Conservation (phyloP, 2,113 vertebrate genomes). For the Nanorana parkeri region DNA sequence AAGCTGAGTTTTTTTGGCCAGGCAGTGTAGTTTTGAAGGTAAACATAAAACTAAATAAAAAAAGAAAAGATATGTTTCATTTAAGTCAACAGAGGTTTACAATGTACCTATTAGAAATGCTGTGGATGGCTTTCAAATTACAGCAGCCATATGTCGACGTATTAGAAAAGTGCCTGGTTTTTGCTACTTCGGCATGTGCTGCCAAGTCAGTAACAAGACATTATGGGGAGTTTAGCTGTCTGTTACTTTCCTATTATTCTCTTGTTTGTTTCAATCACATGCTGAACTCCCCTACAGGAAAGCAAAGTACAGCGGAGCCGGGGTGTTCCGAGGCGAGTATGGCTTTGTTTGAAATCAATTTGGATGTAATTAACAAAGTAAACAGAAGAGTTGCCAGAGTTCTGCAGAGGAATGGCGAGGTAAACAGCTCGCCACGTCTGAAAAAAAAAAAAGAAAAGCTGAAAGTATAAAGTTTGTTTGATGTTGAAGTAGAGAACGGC, state of each 20-base stretch:
- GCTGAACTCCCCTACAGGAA: not conserved
- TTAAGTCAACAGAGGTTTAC: not conserved
- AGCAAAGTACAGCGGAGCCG: not conserved
- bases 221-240: not conserved
- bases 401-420: conserved; percentile 1
- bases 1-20: too few relatives aligned
- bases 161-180: not conserved
- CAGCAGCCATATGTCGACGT: not conserved
- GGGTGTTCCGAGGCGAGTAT: not conserved
- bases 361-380: conserved; percentile 41
- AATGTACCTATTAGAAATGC: not conserved
- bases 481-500: not conserved
- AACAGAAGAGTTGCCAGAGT: conserved; percentile 32
- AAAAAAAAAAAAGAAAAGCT: not conserved
- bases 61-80: too few relatives aligned
- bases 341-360: conserved; percentile 34
- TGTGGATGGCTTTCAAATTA: not conserved
- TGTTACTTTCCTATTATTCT: conserved; percentile 6
- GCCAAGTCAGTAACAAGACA: not conserved
- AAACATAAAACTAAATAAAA: too few relatives aligned
- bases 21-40: too few relatives aligned
- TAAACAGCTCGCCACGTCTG: not conserved
- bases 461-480: not conserved
- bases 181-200: not conserved
- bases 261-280: conserved; percentile 12